Base-by-base conservation (phyloP, 2,113 vertebrate species). In the Cyanoderma ruficeps region DNA sequence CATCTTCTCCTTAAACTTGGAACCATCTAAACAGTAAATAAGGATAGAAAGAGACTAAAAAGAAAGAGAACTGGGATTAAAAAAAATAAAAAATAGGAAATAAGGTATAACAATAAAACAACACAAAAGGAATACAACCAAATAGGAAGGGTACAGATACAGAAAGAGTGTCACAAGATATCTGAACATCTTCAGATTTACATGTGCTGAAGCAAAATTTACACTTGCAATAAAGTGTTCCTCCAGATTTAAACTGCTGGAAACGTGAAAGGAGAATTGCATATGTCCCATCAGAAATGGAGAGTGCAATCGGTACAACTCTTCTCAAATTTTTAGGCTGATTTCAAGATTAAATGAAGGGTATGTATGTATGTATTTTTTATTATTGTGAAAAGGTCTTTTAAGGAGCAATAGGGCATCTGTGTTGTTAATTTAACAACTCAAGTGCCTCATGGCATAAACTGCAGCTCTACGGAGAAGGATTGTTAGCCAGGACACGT, bases 11-110 rank as follows among this genome's bases (percentile, higher is more conserved):
- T 97, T 95, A 96, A 90, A 92, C 94, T 88, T 91, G 96, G 95
- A 97, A 95, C 75, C 82, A 94, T 97, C 95, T 97, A 96, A 96
- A 96, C 68, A 95, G 91, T 94, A 97, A 95, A 97, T 89, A 96
- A 95, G 88, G 92, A 97, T 35, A 97, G 94, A 96, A 96, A 96
- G 92, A 97, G 91, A 97, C 97, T 97, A 97, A 97, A 97, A 97
- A 96, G 91, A 97, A 97, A 97, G 95, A 97, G 70, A 97, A 96
- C 44, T 93, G 68, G 68, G 68, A 87, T 97, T 97, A 97, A 92
- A 97, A 97, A 97, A 81, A 52, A 47, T 47, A 91, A 97, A 96
- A 96, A 92, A 55, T 57, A 70, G 79, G 67, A 93, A 83, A 81
- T 68, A 46, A 95, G 94, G 41, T 46, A 3, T 35, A 95, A 77